These are phyloP conservation scores for Chrysemys picta DNA, from an alignment of 2,113 vertebrate species.

Conservation along the genomic window DNA sequence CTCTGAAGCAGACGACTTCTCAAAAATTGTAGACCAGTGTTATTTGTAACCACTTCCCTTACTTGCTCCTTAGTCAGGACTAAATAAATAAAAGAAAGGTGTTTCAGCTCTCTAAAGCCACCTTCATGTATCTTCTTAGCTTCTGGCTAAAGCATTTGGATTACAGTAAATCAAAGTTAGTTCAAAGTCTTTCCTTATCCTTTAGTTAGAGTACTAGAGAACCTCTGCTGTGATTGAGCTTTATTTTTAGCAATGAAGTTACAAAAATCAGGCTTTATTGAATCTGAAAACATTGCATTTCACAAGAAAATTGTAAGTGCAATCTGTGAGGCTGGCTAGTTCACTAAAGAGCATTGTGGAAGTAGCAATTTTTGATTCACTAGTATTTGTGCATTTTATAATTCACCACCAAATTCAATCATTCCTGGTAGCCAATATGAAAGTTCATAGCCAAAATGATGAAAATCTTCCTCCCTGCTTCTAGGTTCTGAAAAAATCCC, in stretches of 20 bases:
- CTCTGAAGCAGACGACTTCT: too few relatives aligned
- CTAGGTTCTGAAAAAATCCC: background rate
- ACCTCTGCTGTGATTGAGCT: background rate
- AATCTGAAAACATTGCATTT: background rate
- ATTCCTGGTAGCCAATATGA: background rate
- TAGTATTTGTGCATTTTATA: background rate
- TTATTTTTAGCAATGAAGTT: background rate
- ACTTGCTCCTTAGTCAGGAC: background rate
- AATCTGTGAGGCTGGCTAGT: background rate
- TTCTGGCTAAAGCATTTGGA: background rate
- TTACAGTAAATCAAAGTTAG: background rate
- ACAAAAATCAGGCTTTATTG: background rate
- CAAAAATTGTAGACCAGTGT: too few relatives aligned
- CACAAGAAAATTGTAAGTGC: background rate
- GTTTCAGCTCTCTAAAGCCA: background rate
- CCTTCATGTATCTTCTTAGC: background rate
- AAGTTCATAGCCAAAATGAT: background rate
- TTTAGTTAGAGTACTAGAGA: background rate
- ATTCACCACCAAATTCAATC: background rate
- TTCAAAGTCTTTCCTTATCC: rapidly evolving
- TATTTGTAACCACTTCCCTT: background rate
- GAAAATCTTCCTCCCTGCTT: background rate
- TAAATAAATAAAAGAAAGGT: rapidly evolving
- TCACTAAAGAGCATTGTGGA: background rate
- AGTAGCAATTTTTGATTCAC: background rate